Conservation (phyloP, 1,140 invertebrate species). For the Lepidotrigona ventralis region DNA sequence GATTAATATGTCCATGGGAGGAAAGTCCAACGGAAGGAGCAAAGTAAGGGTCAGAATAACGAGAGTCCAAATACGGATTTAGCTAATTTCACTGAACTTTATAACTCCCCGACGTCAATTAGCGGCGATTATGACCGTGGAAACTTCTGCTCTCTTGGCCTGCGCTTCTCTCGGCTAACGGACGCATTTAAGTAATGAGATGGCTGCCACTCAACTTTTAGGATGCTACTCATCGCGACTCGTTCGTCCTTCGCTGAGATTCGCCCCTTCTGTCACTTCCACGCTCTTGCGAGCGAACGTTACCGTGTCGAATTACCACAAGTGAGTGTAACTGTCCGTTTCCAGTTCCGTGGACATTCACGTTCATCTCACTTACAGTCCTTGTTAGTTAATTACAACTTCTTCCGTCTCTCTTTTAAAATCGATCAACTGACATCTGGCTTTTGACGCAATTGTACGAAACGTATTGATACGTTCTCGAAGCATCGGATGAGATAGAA, state of each 20-base stretch:
- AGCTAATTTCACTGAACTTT: slow-evolving; percentile 77
- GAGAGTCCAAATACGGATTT: slow-evolving; percentile 73
- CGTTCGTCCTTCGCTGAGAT: slow-evolving; percentile 45
- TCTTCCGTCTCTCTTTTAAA: background rate
- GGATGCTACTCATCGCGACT: slow-evolving; percentile 70
- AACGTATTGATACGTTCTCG: background rate
- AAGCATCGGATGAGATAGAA: background rate
- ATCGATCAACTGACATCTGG: background rate
- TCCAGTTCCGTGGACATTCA: slow-evolving; percentile 34
- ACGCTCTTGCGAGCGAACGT: slow-evolving; percentile 30
- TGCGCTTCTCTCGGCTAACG: slow-evolving; percentile 67
- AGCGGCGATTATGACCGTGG: slow-evolving; percentile 77
- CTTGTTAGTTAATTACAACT: background rate
- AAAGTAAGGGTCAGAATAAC: slow-evolving; percentile 56
- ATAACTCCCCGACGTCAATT: slow-evolving; percentile 75
- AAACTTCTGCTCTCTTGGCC: slow-evolving; percentile 73
- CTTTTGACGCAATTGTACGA: background rate
- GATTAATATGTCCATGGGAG: slow-evolving; percentile 56
- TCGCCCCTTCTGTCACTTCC: slow-evolving; percentile 30
- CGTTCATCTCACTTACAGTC: slow-evolving; percentile 14
- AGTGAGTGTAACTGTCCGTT: slow-evolving; percentile 50
- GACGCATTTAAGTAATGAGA: slow-evolving; percentile 76
- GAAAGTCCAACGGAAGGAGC: slow-evolving; percentile 35
- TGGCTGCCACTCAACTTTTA: slow-evolving; percentile 73
- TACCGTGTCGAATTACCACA: slow-evolving; percentile 46